These are phyloP conservation scores for Ariopsis seemanni DNA, from an alignment of 2,113 vertebrate species.

Conservation along the genomic window DNA sequence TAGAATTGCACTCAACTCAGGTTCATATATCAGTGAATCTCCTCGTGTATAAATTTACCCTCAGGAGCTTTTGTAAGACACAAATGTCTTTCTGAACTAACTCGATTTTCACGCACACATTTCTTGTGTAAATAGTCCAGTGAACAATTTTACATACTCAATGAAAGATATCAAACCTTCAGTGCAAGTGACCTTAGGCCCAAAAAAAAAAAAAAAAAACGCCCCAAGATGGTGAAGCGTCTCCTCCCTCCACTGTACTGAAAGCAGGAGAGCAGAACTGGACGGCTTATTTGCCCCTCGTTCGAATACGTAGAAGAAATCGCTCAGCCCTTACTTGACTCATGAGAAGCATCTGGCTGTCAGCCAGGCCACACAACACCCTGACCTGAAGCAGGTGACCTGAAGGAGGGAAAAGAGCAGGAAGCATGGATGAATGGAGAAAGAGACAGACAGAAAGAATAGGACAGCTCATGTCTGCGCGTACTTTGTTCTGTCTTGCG, in stretches of 20 bases:
- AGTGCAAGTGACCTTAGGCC: background rate
- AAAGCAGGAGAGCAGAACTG: constrained; percentile 2
- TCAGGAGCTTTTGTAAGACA: background rate
- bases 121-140: background rate
- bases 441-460: background rate
- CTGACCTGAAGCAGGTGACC: constrained; percentile 46
- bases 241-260: background rate
- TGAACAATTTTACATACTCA: background rate
- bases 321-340: constrained; percentile 35
- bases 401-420: background rate
- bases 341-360: constrained; percentile 23
- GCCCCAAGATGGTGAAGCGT: background rate
- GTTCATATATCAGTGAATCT: background rate
- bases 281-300: constrained; percentile 29
- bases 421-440: background rate
- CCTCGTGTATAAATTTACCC: background rate
- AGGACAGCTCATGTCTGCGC: background rate
- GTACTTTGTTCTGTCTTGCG: background rate
- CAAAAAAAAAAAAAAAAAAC: background rate
- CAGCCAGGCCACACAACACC: constrained; percentile 46
- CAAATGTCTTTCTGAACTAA: background rate
- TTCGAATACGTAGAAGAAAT: constrained; percentile 19
- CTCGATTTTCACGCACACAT: background rate
- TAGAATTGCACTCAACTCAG: background rate
- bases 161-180: background rate